Conservation (phyloP, 2,888 invertebrate species). For the Lysandra coridon region DNA sequence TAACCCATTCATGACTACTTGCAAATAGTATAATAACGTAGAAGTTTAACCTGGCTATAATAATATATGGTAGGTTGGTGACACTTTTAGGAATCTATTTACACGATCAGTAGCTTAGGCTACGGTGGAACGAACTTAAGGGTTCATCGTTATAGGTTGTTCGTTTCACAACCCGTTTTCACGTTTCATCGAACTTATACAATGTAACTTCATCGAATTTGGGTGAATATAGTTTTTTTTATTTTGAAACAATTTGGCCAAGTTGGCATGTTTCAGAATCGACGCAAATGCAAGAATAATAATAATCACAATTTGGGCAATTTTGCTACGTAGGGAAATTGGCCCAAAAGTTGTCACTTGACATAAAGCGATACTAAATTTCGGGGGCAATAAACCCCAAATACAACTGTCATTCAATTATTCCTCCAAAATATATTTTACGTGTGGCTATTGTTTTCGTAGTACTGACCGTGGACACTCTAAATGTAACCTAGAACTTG, state of each 20-base stretch:
- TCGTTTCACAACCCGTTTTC: no score
- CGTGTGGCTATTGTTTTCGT: background rate
- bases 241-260: background rate
- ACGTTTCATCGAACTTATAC: no score
- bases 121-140: background rate
- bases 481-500: background rate
- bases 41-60: background rate
- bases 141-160: no score
- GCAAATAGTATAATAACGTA: background rate
- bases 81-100: no score
- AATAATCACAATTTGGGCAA: no score
- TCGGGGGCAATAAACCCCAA: no score
- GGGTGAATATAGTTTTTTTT: background rate
- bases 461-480: background rate
- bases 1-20: constrained; percentile 29
- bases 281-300: no score
- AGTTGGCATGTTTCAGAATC: background rate
- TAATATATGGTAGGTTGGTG: no score
- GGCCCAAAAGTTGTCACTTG: background rate
- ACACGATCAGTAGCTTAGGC: background rate
- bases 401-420: no score
- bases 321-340: no score
- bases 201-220: no score
- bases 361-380: no score
- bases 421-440: background rate